Evolutionary conservation across 2,797 vertebrate species (phyloP).

Genomic region (Thaleichthys pacificus): DNA sequence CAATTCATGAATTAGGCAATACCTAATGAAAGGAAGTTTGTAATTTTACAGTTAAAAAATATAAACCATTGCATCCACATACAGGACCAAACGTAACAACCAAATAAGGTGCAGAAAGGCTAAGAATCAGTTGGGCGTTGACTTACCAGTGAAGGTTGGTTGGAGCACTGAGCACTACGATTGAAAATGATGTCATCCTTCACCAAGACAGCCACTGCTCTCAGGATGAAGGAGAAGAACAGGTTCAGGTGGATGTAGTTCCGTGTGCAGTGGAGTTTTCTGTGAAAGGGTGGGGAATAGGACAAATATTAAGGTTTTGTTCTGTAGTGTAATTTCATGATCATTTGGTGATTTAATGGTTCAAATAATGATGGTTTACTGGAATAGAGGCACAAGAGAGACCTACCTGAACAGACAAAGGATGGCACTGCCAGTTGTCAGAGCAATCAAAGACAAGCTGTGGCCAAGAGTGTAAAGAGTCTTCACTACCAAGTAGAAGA

Average conservation of each 20-base stretch:
- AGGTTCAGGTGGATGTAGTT: constrained; percentile 96
- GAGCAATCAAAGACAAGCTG: constrained; percentile 82
- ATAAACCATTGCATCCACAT: background rate
- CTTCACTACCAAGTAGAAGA: constrained; percentile 80
- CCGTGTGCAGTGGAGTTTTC: constrained; percentile 91
- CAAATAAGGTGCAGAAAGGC: background rate
- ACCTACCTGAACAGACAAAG: constrained; percentile 88
- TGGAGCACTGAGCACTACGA: constrained; percentile 66
- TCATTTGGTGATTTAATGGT: too few species aligned
- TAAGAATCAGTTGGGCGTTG: background rate
- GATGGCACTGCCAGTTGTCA: constrained; percentile 86
- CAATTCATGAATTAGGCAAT: too few species aligned
- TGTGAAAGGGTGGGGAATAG: constrained; percentile 45
- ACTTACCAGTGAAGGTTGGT: constrained; percentile 75
- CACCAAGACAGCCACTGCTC: constrained; percentile 85
- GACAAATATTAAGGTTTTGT: background rate
- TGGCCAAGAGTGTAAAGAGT: constrained; percentile 80
- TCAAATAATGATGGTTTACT: too few species aligned
- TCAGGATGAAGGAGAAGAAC: constrained; percentile 92
- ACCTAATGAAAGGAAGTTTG: too few species aligned
- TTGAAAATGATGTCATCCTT: constrained; percentile 88
- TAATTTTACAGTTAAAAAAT: too few species aligned
- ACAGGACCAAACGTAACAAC: background rate
- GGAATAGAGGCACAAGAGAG: too few species aligned
- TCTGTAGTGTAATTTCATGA: too few species aligned